Evolutionary conservation across 2,888 invertebrate species (phyloP).

Genomic region (Poecilobothrus nobilitatus): DNA sequence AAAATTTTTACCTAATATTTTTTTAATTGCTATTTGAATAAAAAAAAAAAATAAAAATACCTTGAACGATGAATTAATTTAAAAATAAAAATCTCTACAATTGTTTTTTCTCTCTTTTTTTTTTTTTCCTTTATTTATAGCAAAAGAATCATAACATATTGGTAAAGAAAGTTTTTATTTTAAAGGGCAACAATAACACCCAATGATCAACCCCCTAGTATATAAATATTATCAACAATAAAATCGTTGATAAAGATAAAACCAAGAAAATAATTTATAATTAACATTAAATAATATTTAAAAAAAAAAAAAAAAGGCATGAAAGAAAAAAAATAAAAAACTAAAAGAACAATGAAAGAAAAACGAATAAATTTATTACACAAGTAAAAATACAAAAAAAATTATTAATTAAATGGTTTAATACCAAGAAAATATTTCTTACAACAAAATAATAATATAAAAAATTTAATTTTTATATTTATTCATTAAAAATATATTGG

Average conservation of each 20-base stretch:
- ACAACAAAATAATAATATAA: no score
- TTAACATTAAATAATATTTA: conserved; percentile 14
- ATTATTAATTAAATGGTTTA: not conserved
- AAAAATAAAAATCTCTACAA: conserved; percentile 5
- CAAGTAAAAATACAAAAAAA: not conserved
- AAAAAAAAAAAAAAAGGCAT: conserved; percentile 15
- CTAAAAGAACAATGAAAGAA: not conserved
- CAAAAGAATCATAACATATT: conserved; percentile 45
- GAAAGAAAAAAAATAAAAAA: no score
- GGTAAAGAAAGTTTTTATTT: conserved; percentile 47
- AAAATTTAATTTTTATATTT: no score
- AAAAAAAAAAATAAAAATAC: no score
- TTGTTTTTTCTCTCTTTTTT: conserved; percentile 3
- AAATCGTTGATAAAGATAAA: conserved; percentile 14
- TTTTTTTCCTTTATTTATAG: conserved; percentile 28
- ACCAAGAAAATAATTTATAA: conserved; percentile 9
- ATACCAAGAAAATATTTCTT: no score
- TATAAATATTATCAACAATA: conserved; percentile 14
- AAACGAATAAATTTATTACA: not conserved
- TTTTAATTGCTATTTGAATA: no score
- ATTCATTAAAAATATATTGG: no score
- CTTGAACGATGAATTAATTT: no score
- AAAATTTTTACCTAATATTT: no score
- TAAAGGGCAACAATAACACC: conserved; percentile 46
- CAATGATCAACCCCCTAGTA: conserved; percentile 35